phyloP scores from a whole-genome alignment of 2,113 vertebrate species.

The Cyprinodon brontotheroides region DNA sequence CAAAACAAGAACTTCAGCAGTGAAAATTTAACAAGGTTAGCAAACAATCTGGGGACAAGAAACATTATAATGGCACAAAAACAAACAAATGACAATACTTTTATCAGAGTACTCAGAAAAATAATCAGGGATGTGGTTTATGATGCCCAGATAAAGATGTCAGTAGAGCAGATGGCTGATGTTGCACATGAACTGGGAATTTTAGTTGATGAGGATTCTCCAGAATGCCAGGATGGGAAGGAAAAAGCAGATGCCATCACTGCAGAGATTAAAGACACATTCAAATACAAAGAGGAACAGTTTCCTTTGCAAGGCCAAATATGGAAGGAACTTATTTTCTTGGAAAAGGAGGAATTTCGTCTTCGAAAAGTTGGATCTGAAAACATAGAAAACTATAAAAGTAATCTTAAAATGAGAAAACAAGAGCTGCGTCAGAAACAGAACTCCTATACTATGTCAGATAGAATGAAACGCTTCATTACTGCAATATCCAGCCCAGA shows the following conservation, averaged over 20 bases:
- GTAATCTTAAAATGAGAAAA: conserved; percentile 48
- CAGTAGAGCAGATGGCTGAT: conserved; percentile 47
- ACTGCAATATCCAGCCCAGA: conserved; percentile 38
- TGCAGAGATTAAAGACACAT: conserved; percentile 34
- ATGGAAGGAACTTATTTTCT: conserved; percentile 64
- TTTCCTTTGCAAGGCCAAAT: conserved; percentile 65
- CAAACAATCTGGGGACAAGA: conserved; percentile 32
- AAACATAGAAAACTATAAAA: conserved; percentile 60
- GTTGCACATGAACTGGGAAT: conserved; percentile 61
- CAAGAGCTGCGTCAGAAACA: conserved; percentile 41
- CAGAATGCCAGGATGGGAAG: conserved; percentile 59
- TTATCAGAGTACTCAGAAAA: conserved; percentile 43
- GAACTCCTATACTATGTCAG: conserved; percentile 29
- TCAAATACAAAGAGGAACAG: conserved; percentile 60
- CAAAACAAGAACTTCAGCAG: not conserved
- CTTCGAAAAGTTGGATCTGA: conserved; percentile 51
- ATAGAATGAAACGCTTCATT: conserved; percentile 65
- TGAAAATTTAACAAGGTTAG: conserved; percentile 13
- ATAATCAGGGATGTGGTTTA: conserved; percentile 31
- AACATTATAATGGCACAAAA: conserved; percentile 55
- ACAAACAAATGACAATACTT: conserved; percentile 59
- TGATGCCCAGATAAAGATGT: conserved; percentile 1
- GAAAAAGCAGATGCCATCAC: conserved; percentile 54
- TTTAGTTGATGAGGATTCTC: conserved; percentile 63
- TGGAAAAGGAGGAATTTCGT: conserved; percentile 72